Evolutionary conservation across 2,797 vertebrate species (phyloP).

Genomic region (Masticophis lateralis): DNA sequence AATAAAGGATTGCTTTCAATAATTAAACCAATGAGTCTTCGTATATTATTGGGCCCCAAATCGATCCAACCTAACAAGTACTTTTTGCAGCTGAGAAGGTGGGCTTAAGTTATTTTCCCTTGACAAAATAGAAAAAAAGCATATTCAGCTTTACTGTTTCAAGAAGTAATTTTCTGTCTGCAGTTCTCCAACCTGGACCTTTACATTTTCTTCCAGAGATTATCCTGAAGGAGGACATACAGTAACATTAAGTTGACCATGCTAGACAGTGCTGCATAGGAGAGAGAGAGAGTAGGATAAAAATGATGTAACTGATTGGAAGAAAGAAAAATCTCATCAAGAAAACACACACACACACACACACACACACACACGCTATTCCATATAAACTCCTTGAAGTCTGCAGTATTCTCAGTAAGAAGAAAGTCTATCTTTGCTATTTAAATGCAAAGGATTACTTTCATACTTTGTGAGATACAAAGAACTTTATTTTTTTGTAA

Average conservation of each 20-base stretch:
- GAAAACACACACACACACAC: background rate
- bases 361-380: background rate
- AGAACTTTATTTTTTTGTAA: slow-evolving; percentile 45
- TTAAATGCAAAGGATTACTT: slow-evolving; percentile 32
- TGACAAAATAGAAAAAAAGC: background rate
- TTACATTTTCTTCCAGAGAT: background rate
- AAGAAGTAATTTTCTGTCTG: background rate
- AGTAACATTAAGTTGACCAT: background rate
- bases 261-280: background rate
- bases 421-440: slow-evolving; percentile 44
- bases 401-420: slow-evolving; percentile 31
- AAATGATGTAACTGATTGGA: background rate
- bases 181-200: background rate
- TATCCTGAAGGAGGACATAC: background rate
- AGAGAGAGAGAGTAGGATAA: background rate
- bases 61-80: no score
- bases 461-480: slow-evolving; percentile 37
- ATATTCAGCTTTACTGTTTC: background rate
- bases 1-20: no score
- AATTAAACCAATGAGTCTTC: no score
- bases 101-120: background rate
- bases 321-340: background rate
- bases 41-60: no score
- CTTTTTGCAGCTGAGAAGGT: background rate
- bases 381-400: slow-evolving; percentile 23